Base-by-base conservation (phyloP, 1,140 invertebrate species). In the Listronotus oregonensis region DNA sequence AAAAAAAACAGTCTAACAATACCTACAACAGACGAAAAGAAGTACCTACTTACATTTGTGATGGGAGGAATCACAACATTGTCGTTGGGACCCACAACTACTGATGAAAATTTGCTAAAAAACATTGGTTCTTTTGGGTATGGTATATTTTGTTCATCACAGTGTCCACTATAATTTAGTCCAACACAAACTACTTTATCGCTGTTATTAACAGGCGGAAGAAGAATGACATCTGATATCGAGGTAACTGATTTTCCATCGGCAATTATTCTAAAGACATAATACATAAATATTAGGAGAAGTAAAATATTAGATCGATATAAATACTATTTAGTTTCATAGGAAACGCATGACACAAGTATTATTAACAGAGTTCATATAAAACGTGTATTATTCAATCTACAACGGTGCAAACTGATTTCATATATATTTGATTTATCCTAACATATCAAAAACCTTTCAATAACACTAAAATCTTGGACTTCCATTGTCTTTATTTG, bases 141-240 rank as follows among this genome's bases (percentile, higher is more conserved):
- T 14, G 88, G 85, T 11, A 85, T 74, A 59, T 88, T 87, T 74
- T 92, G 90, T 78, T 93, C 91, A 55, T 87, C 81, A 74, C 90
- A 92, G 73, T 93, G 91, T 44, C 90, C 90, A 63, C 78, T 84
- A 68, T 93, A 93, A 77, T 93, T 93, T 42, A 92, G 82, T 6
- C 91, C 91, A 5, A 93, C 85, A 79, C 90, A 92, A 8, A 88
- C 83, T 9, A 93, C 82, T 79, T 93, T 93, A 70, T 91, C 90
- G 54, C 90, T 88, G 57, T 85, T 82, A 31, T 83, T 85, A 6
- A 93, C 80, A 0, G 91, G 90, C 0, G 89, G 79, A 40, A 89
- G 73, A 17, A 90, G 76, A 11, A 81, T 81, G 7, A 88, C 84
- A 39, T 87, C 81, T 59, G 78, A 71, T 34, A 82, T 74, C 12